Evolutionary conservation across 2,888 invertebrate species (phyloP), one percentile per base, ranked within the genome.

Genomic region (Iphiclides podalirius): DNA sequence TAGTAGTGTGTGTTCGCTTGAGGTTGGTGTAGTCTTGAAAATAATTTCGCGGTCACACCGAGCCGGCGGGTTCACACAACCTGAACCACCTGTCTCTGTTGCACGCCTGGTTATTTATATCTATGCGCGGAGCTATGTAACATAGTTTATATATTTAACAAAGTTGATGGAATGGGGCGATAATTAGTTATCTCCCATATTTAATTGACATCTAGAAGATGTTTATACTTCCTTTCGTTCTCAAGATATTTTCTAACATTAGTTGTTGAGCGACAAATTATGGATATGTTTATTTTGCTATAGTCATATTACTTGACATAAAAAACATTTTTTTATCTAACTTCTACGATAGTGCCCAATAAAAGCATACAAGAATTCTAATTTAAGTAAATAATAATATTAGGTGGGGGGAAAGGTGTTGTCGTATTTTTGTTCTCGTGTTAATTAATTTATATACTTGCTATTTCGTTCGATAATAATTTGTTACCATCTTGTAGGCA

Each of bases 21-120:
- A 82, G 79, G 85, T 81, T 82, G 78, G 80, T 83, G 85, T 86
- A 87, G 85, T 87, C 86, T 87, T 88, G 87, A 88, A 88, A 87
- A 88, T 88, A 81, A 88, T 88, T 88, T 88, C 88, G 88, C 88
- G 88, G 88, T 87, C 88, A 87, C 80, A 87, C 74, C 68, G 79
- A 74, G 79, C 74, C 72, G 79, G 76, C 75, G 70, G 78, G 88
- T 88, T 88, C 88, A 87, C 72, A 79, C 78, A 83, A 80, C 86
- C 76, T 73, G 82, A 68, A 79, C 79, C 87, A 86, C 86, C 88
- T 87, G 87, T 85, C 81, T 77, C 74, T 80, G 70, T 82, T 86
- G 81, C 81, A 72, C 76, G 83, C 84, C 81, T 85, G 79, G 85
- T 85, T 85, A 86, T 86, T 85, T 86, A 87, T 88, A 87, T 83